Base-by-base conservation (phyloP, 2,113 vertebrate genomes). In the Bujurquina vittata region DNA sequence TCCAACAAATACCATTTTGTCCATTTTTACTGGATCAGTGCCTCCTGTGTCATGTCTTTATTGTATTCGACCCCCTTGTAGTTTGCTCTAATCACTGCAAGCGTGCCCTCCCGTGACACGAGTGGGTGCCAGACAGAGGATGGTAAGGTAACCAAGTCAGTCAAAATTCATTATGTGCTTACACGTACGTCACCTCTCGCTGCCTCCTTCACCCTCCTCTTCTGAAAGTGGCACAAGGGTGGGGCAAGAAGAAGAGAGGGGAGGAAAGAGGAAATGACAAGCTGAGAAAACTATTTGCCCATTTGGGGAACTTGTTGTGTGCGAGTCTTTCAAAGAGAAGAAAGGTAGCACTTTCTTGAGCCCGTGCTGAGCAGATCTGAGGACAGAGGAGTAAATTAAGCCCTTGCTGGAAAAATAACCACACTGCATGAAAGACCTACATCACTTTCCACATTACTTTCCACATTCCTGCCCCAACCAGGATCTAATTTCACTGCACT, bases 231-330 rank as follows among this genome's bases (percentile, higher is more conserved):
- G 69, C 73, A 67, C 61, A 59, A 82, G 85, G 90, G 88, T 81
- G 85, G 86, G 83, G 83, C 81, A 61, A 76, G 69, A 33, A 73
- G 58, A 75, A 29, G 37, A 76, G 59, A 54, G 63, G 72, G 58
- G 18, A 80, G 37, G 22, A 80, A 84, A 87, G 76, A 87, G 89
- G 93, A 93, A 94, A 94, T 93, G 91, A 95, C 92, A 89, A 93
- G 87, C 54, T 58, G 46, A 79, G 91, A 88, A 91, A 94, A 92
- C 85, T 92, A 94, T 95, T 93, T 93, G 89, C 88, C 90, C 92
- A 91, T 95, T 94, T 93, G 91, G 80, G 92, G 90, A 91, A 88
- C 88, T 93, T 88, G 86, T 84, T 90, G 84, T 89, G 82, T 26
- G 75, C 1, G 33, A 81, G 84, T 81, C 55, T 75, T 77, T 84